Evolutionary conservation across 2,888 invertebrate species (phyloP).

Genomic region (Eulithis prunata): DNA sequence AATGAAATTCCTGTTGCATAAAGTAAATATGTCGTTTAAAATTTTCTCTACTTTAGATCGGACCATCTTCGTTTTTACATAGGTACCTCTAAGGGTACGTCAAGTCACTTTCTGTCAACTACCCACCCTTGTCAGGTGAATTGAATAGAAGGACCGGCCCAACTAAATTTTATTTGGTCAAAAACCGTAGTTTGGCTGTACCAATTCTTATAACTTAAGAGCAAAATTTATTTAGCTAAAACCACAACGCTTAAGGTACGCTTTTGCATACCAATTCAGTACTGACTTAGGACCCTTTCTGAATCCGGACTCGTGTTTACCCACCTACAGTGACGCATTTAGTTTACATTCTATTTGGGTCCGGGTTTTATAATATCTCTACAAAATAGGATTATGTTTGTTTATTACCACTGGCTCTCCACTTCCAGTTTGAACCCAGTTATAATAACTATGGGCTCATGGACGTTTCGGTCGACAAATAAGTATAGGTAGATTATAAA

Average conservation of each 20-base stretch:
- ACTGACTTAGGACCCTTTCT: slow-evolving; percentile 33
- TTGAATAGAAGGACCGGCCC: not conserved
- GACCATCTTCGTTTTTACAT: not conserved
- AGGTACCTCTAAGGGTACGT: too few relatives aligned
- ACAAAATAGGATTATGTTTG: slow-evolving; percentile 46
- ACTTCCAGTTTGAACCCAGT: slow-evolving; percentile 38
- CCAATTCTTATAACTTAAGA: slow-evolving; percentile 8
- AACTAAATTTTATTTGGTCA: not conserved
- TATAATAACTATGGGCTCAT: slow-evolving; percentile 34
- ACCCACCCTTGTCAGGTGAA: not conserved
- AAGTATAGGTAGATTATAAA: slow-evolving; percentile 32
- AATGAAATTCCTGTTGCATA: slow-evolving; percentile 6
- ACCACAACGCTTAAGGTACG: slow-evolving; percentile 16
- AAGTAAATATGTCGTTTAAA: not conserved
- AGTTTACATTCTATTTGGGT: slow-evolving; percentile 43
- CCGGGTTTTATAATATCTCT: slow-evolving; percentile 47
- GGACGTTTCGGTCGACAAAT: slow-evolving; percentile 38
- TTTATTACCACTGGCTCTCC: slow-evolving; percentile 45
- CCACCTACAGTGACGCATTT: slow-evolving; percentile 21
- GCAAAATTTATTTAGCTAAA: slow-evolving; percentile 21
- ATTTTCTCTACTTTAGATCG: not conserved
- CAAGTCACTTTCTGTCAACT: not conserved
- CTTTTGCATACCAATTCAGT: slow-evolving; percentile 28
- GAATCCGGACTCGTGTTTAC: slow-evolving; percentile 38
- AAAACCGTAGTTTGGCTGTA: not conserved